Conservation (phyloP, 2,113 vertebrate genomes). For the Phaetusa simplex region DNA sequence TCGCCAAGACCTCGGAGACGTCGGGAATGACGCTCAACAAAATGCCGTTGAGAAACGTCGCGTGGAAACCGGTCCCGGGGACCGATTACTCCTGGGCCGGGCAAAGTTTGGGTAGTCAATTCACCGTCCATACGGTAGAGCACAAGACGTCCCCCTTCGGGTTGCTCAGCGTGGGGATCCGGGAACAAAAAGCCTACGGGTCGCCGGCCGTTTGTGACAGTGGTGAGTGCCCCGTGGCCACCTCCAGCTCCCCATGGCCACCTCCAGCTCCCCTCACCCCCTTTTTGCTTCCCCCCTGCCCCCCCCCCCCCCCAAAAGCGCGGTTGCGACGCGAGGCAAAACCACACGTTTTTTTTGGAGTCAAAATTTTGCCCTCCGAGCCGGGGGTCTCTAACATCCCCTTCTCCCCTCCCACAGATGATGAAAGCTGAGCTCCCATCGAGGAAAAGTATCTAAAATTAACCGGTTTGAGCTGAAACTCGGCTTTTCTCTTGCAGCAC, state of each 20-base stretch:
- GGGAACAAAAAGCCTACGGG: conserved; percentile 70
- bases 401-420: fast-evolving
- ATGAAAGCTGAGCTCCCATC: fast-evolving
- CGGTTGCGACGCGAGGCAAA: neutral
- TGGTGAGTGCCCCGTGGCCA: neutral
- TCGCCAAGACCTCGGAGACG: conserved; percentile 44
- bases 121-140: conserved; percentile 2
- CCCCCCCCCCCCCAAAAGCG: neutral
- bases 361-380: neutral
- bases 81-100: conserved; percentile 76
- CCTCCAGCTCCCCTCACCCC: neutral
- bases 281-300: neutral
- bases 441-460: neutral
- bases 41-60: neutral
- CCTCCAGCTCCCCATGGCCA: neutral
- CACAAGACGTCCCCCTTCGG: conserved; percentile 59
- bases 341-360: neutral
- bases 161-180: conserved; percentile 70
- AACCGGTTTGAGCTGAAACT: fast-evolving
- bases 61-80: conserved; percentile 58
- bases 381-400: fast-evolving
- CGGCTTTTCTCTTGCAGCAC: neutral
- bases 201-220: conserved; percentile 62
- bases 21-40: conserved; percentile 40
- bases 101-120: neutral